phyloP scores from a whole-genome alignment of 1,140 invertebrate species.

The Trialeurodes vaporariorum region DNA sequence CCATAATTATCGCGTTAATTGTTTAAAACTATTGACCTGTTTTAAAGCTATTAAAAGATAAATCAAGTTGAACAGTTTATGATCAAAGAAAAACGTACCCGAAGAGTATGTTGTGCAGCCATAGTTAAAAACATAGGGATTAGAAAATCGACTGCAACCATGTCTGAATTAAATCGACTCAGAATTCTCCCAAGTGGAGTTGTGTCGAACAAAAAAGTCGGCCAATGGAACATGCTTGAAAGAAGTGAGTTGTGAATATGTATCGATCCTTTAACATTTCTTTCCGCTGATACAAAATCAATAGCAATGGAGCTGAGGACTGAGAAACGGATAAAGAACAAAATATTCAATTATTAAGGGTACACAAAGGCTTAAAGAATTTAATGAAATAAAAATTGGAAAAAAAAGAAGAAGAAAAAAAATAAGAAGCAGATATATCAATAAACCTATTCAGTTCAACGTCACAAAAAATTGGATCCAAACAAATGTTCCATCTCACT shows the following conservation, averaged over 20 bases:
- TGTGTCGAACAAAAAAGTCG: slow-evolving; percentile 62
- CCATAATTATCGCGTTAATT: too few relatives aligned
- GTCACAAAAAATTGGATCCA: too few relatives aligned
- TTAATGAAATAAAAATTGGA: too few relatives aligned
- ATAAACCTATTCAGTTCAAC: too few relatives aligned
- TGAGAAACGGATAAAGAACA: background rate
- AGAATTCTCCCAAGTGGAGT: slow-evolving; percentile 59
- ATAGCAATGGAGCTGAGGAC: slow-evolving; percentile 12
- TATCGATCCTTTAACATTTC: slow-evolving; percentile 7
- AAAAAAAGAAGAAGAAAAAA: too few relatives aligned
- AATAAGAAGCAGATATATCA: too few relatives aligned
- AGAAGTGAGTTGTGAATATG: slow-evolving; percentile 11
- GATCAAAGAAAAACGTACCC: slow-evolving; percentile 13
- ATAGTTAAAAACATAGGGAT: slow-evolving; percentile 17
- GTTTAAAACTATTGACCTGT: too few relatives aligned
- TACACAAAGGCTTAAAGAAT: too few relatives aligned
- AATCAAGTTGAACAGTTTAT: too few relatives aligned
- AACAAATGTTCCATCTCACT: too few relatives aligned
- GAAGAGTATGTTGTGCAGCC: background rate
- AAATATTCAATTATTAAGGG: background rate
- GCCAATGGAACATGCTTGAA: slow-evolving; percentile 23
- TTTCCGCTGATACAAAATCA: slow-evolving; percentile 9
- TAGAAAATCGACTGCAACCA: slow-evolving; percentile 49
- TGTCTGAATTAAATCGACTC: slow-evolving; percentile 59
- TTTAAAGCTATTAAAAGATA: too few relatives aligned